Percentiles rank a stretch among this genome's conserved stretches.
These are phyloP conservation scores for Apodemus sylvaticus DNA, from an alignment of 2,113 vertebrate species.

Conservation along the genomic window DNA sequence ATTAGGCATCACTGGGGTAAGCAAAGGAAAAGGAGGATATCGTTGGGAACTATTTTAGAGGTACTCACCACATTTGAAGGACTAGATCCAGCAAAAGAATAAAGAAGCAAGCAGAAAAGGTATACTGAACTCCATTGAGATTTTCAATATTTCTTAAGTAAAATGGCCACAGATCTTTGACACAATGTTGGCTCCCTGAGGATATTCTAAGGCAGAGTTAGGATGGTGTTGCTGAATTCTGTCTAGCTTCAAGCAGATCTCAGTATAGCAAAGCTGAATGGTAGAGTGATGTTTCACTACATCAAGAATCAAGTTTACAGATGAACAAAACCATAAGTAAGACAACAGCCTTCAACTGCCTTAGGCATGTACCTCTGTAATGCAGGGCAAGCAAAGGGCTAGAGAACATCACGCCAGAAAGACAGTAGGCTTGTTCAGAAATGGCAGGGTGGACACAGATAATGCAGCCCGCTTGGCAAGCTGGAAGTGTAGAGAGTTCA, in stretches of 20 bases:
- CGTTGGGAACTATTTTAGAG: no score
- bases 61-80: background rate
- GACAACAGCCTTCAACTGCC: background rate
- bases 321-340: background rate
- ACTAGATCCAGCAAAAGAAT: no score
- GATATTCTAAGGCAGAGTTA: background rate
- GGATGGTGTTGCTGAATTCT: background rate
- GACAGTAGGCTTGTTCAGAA: fast-evolving
- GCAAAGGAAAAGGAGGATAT: background rate
- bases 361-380: background rate
- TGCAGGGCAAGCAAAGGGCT: fast-evolving
- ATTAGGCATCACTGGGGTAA: background rate
- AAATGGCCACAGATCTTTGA: background rate
- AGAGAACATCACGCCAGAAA: background rate
- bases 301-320: background rate
- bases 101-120: background rate
- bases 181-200: fast-evolving
- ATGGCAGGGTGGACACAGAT: background rate
- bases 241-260: background rate
- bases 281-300: background rate
- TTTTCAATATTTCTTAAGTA: background rate
- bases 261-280: background rate
- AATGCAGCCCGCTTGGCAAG: no score
- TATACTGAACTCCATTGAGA: background rate
- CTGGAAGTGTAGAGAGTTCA: fast-evolving